Base-by-base conservation (phyloP, 2,888 invertebrate genomes). In the Cabera pusaria region DNA sequence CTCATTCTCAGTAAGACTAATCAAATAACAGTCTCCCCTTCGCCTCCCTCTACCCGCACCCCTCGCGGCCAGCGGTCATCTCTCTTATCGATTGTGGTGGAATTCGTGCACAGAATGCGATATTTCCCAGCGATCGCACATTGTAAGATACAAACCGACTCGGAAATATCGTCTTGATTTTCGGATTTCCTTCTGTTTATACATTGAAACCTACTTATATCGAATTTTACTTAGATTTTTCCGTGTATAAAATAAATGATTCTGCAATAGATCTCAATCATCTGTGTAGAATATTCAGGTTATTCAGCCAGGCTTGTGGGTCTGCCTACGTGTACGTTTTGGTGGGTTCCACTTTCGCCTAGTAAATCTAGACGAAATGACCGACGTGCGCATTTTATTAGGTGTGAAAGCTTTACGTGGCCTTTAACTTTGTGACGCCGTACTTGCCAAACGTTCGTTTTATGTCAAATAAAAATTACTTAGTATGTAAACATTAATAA, bases 1-100 rank as follows among this genome's bases (percentile, higher is more conserved):
- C 83, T 89, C 89, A 88, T 89, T 89, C 89, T 87, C 87, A 80
- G 88, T 83, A 87, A 86, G 89, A 88, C 89, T 89, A 89, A 90
- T 90, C 89, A 89, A 90, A 90, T 90, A 90, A 89, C 87, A 81
- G 84, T 79, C 87, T 77, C 85, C 87, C 86, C 74, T 72, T 60
- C 65, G 58, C 58, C 56, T 59, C 48, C 59, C 66, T 66, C 63
- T 58, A 40, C 42, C 23, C 56, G 56, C 59, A 64, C 72, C 61
- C 73, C 83, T 70, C 79, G 83, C 82, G 84, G 79, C 82, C 81
- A 85, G 79, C 80, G 88, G 86, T 86, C 86, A 86, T 87, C 87
- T 88, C 88, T 88, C 86, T 85, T 88, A 88, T 88, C 88, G 88
- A 88, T 88, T 88, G 87, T 87, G 88, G 87, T 81, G 85, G 85